Evolutionary conservation across 2,888 invertebrate species (phyloP), one percentile per base, ranked within the genome.

Genomic region (Pandemis corylana): DNA sequence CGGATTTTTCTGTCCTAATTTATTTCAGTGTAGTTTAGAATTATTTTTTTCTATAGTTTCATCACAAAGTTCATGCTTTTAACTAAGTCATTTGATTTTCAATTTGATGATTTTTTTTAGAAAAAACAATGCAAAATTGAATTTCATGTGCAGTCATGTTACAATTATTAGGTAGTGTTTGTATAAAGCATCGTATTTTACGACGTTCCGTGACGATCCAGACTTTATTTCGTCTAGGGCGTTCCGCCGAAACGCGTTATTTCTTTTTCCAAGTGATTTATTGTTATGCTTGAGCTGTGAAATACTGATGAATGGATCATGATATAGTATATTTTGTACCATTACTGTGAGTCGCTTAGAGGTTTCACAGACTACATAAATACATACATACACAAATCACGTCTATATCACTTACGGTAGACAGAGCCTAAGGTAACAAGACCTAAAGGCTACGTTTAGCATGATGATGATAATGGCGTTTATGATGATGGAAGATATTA

Each of bases 231-330:
- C 59, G 65, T 69, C 64, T 65, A 12, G 68, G n/a, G 59, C 61
- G 42, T 28, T 65, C 51, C 73, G 51, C 69, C 46, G 42, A 65
- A 64, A 46, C 64, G 49, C 67, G 53, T 41, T 46, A 75, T 68
- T 68, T 41, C 69, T 61, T 69, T 49, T 49, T 36, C 49, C 28
- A 41, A n/a, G 73, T 69, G 65, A 74, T 69, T 74, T 69, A 74
- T 49, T 36, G 56, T 36, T 36, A 41, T 46, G 56, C 13, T 41
- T 49, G 15, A 68, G 49, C 41, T 71, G 28, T 62, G 9, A 53
- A 7, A 7, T n/a, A 15, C 59, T 15, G 5, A 53, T n/a, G 53
- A 59, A 28, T 28, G 59, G 28, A 59, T 59, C 12, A 12, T 28
- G 59, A 20, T 20, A 56, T 28, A 12, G 59, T 56, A 20, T 9